Evolutionary conservation across 2,113 vertebrate species (phyloP).

Genomic region (Hippopotamus amphibius): DNA sequence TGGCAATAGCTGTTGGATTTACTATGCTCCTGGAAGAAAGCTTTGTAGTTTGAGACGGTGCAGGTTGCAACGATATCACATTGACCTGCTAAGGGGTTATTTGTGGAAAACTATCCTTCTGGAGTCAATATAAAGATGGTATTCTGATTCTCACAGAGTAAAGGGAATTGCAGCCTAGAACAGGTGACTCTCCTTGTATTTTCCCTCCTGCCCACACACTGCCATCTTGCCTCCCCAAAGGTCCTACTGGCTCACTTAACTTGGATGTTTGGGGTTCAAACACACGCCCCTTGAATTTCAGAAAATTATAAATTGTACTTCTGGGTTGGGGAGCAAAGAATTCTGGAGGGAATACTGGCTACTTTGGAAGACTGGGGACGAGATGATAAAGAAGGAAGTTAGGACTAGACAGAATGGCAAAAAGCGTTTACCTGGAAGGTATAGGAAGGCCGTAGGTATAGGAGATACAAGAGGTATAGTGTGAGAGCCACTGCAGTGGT

Average conservation of each 20-base stretch:
- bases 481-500: fast-evolving
- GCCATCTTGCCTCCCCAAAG: background rate
- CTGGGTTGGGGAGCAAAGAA: background rate
- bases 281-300: background rate
- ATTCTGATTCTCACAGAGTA: background rate
- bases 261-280: background rate
- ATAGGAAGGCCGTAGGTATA: too few species aligned
- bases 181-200: fast-evolving
- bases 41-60: background rate
- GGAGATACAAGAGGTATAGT: too few species aligned
- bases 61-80: background rate
- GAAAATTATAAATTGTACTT: too few species aligned
- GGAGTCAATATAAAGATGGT: background rate
- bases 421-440: background rate
- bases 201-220: fast-evolving
- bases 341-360: background rate
- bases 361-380: background rate
- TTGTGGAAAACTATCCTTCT: background rate
- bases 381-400: background rate
- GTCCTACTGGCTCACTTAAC: background rate
- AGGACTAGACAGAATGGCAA: background rate
- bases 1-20: background rate
- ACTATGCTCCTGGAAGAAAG: background rate
- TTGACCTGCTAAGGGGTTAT: background rate
- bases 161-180: background rate